Conservation (phyloP, 1,140 invertebrate species). For the Papilio xuthus region DNA sequence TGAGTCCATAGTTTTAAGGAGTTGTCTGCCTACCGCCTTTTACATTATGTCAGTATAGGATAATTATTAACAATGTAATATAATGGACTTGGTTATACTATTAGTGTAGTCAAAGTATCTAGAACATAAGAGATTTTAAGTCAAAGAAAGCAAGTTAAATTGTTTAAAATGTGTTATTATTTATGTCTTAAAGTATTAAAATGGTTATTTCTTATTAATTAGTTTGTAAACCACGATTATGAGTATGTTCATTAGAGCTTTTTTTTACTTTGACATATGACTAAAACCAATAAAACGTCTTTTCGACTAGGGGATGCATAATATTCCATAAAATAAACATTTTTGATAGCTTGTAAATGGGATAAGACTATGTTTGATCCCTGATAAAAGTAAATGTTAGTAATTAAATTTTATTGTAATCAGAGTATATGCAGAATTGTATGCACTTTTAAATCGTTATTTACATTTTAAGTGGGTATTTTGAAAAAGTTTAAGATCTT, state of each 20-base stretch:
- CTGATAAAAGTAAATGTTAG: constrained; percentile 10
- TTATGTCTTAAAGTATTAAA: constrained; percentile 82
- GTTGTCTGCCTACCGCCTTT: constrained; percentile 80
- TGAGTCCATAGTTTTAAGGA: constrained; percentile 76
- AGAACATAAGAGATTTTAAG: constrained; percentile 79
- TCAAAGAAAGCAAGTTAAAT: constrained; percentile 81
- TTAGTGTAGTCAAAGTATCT: constrained; percentile 79
- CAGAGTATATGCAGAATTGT: constrained; percentile 22
- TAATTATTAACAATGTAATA: constrained; percentile 75
- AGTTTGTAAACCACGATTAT: constrained; percentile 78
- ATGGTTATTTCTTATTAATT: constrained; percentile 82
- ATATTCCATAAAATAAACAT: constrained; percentile 14
- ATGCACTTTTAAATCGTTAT: neutral
- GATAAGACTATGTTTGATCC: constrained; percentile 21
- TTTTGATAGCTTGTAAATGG: constrained; percentile 20
- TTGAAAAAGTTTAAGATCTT: neutral
- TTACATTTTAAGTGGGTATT: neutral
- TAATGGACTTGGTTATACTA: constrained; percentile 79
- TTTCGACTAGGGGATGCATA: constrained; percentile 23
- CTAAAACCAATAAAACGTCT: constrained; percentile 72
- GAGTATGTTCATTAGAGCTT: constrained; percentile 66
- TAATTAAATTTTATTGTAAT: neutral
- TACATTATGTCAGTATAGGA: constrained; percentile 79
- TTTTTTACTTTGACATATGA: constrained; percentile 56
- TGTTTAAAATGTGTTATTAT: constrained; percentile 82